phyloP scores from a whole-genome alignment of 35 echinoderm and acorn worm species.

The Patiria miniata region DNA sequence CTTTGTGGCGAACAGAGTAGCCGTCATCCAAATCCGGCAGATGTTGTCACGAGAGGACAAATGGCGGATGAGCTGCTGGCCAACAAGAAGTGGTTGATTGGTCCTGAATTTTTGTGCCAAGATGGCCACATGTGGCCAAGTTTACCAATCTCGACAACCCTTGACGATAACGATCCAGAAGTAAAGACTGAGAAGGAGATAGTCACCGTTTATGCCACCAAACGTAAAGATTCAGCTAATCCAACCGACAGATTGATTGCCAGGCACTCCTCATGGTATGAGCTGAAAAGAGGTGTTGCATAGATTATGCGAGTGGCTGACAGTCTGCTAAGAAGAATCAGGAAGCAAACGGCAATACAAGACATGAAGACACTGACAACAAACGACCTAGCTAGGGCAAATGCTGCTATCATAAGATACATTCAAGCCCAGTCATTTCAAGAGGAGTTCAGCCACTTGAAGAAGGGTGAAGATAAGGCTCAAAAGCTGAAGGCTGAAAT shows the following conservation, averaged over 20 bases:
- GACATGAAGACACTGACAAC: neutral
- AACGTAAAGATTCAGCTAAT: neutral
- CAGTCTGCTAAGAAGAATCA: neutral
- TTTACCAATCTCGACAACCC: neutral
- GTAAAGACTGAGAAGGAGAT: neutral
- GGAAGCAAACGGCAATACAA: neutral
- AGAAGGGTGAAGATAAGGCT: neutral
- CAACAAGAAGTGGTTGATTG: conserved; percentile 34
- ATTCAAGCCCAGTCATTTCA: neutral
- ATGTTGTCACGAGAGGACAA: conserved; percentile 51
- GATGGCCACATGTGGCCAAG: conserved; percentile 36
- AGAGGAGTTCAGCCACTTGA: too few relatives aligned
- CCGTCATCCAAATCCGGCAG: conserved; percentile 59
- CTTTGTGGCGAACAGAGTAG: conserved; percentile 66
- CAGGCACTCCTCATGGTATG: conserved; percentile 12
- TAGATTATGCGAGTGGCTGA: neutral
- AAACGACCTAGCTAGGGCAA: neutral
- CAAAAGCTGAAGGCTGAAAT: neutral
- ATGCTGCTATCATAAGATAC: neutral
- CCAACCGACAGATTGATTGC: conserved; percentile 35
- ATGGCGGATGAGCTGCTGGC: conserved; percentile 28
- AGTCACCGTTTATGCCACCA: neutral
- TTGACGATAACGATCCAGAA: conserved; percentile 33
- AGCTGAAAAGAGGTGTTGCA: conserved; percentile 41
- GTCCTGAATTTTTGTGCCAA: conserved; percentile 38